These are phyloP conservation scores for Nilaparvata lugens DNA, from an alignment of 1,140 invertebrate genomes.

Conservation along the genomic window DNA sequence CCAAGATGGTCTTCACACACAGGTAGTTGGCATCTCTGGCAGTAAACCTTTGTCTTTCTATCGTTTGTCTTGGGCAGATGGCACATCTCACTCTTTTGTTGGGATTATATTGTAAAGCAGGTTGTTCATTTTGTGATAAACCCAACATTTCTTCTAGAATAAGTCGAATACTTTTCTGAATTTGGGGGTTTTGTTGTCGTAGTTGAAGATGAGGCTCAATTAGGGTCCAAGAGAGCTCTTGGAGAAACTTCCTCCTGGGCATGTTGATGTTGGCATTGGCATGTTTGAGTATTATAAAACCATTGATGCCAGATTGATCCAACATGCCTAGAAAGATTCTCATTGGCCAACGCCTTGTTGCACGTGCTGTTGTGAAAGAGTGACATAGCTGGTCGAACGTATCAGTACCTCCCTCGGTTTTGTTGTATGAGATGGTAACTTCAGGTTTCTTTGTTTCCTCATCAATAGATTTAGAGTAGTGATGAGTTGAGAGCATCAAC, in stretches of 20 bases:
- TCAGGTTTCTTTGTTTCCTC: too few species aligned
- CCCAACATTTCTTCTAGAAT: too few species aligned
- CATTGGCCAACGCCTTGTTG: not conserved
- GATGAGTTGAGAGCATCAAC: not conserved
- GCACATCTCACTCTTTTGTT: slow-evolving; percentile 1
- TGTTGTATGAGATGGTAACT: too few species aligned
- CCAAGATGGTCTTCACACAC: too few species aligned
- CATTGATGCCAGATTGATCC: not conserved
- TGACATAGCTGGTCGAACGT: not conserved
- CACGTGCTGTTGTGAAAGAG: not conserved
- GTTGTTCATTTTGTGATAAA: not conserved
- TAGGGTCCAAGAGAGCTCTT: not conserved
- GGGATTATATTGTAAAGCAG: not conserved
- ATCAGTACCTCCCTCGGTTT: not conserved
- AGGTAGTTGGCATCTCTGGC: too few species aligned
- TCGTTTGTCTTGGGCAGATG: slow-evolving; percentile 3
- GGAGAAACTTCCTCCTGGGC: not conserved
- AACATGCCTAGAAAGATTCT: not conserved
- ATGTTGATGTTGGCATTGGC: not conserved
- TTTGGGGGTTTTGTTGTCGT: not conserved
- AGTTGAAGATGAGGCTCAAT: not conserved
- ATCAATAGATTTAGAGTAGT: too few species aligned
- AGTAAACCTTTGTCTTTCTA: slow-evolving; percentile 10
- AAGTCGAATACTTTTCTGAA: not conserved
- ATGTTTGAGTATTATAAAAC: not conserved